phyloP scores from a whole-genome alignment of 2,888 invertebrate genomes.

The Dimorphilus gyrociliatus region DNA sequence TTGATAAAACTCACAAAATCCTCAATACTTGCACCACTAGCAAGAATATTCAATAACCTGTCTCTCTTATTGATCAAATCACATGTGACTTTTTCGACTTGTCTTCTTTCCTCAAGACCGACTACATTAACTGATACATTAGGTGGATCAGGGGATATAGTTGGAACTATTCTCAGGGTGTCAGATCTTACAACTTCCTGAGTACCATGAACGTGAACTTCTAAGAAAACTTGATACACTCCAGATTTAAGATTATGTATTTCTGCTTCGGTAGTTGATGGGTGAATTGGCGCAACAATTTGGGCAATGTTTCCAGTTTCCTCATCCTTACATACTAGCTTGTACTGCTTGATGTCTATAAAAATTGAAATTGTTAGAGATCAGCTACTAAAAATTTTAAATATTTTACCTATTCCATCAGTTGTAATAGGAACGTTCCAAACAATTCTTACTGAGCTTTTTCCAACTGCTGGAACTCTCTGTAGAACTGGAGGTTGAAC shows the following conservation, averaged over 20 bases:
- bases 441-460: conserved; percentile 24
- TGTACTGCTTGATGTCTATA: conserved; percentile 34
- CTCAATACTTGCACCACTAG: too few species aligned
- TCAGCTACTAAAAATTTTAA: too few species aligned
- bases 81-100: conserved; percentile 32
- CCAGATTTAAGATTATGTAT: conserved; percentile 30
- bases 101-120: conserved; percentile 31
- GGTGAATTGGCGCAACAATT: conserved; percentile 30
- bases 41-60: conserved; percentile 18
- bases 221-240: conserved; percentile 28
- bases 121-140: conserved; percentile 28
- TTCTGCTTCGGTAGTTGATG: conserved; percentile 30
- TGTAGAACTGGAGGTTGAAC: conserved; percentile 21
- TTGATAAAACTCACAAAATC: neutral
- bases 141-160: conserved; percentile 30
- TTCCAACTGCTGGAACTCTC: conserved; percentile 23
- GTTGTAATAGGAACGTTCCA: conserved; percentile 32
- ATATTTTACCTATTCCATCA: too few species aligned
- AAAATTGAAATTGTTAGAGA: too few species aligned
- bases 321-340: conserved; percentile 28
- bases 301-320: conserved; percentile 26
- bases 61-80: conserved; percentile 36
- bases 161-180: conserved; percentile 23
- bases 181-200: conserved; percentile 30
- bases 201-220: conserved; percentile 34